phyloP scores from a whole-genome alignment of 92 coral and sea anemone species.

The Zoanthus solanderi region DNA sequence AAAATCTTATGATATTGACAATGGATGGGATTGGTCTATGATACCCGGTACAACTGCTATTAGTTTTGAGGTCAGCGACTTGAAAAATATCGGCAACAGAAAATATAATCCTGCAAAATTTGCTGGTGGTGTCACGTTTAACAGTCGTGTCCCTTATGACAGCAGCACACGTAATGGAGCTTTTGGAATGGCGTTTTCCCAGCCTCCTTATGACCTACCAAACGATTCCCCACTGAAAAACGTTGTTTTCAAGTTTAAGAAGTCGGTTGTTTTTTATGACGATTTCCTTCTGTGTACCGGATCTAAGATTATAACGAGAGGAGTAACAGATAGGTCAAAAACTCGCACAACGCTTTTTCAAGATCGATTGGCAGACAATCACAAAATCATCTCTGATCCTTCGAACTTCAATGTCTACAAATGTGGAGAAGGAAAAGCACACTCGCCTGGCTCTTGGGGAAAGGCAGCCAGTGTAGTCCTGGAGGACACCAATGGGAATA shows the following conservation, averaged over 20 bases:
- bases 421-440: not conserved
- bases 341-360: constrained; percentile 54
- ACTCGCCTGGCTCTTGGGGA: not conserved
- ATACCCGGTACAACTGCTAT: constrained; percentile 56
- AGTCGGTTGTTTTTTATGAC: not conserved
- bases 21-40: constrained; percentile 61
- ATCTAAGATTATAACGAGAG: constrained; percentile 1
- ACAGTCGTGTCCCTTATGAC: not conserved
- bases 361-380: not conserved
- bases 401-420: not conserved
- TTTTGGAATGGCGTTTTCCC: not conserved
- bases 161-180: not conserved
- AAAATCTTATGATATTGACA: constrained; percentile 18
- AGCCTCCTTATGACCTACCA: not conserved
- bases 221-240: not conserved
- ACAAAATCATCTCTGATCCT: not conserved
- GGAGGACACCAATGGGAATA: constrained; percentile 4
- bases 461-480: not conserved
- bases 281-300: not conserved
- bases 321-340: not conserved
- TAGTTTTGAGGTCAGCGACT: not conserved
- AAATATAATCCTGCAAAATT: not conserved
- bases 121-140: not conserved
- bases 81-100: not conserved
- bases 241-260: not conserved